Evolutionary conservation across 2,888 invertebrate genomes (phyloP), one percentile per base, ranked within the genome.

Genomic region (Cantharis rufa): DNA sequence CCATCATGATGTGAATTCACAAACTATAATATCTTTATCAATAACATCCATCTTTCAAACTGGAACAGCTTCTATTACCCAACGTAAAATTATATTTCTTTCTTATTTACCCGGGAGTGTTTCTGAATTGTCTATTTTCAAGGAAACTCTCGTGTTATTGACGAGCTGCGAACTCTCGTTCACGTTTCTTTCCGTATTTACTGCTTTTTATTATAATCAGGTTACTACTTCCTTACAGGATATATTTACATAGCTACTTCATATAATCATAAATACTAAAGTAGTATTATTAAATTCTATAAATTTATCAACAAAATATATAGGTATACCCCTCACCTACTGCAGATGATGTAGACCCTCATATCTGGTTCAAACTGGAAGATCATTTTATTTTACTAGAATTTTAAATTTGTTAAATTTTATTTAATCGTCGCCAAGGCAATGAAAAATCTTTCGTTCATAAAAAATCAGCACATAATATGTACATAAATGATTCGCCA

Each of bases 41-140:
- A 77, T 77, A 77, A 77, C 74, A 77, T 15, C 77, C 77, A 73
- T 70, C 73, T 64, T 63, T 32, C n/a, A 73, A 48, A 74, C 69
- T 28, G 73, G 70, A 73, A 77, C 77, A 73, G 70, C 74, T 74
- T 75, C 74, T 78, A 72, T 72, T 78, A 74, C 76, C n/a, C 71
- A 66, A 71, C 74, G 78, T 70, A 71, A 78, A 78, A 78, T 78
- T 77, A 78, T 78, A 74, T 78, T 78, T 77, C 74, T 71, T 69
- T 74, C 76, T 78, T 77, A 78, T 78, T 78, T 78, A 74, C 76
- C 69, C 78, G 28, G 61, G 76, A 77, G 78, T 76, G 73, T 74
- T 76, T 69, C 68, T 70, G 74, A 78, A 77, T 77, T 77, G 78
- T 78, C 76, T 78, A 78, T 77, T 78, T 75, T 72, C 71, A 75